Base-by-base conservation (phyloP, 2,113 vertebrate genomes). In the Cinclus mexicanus region DNA sequence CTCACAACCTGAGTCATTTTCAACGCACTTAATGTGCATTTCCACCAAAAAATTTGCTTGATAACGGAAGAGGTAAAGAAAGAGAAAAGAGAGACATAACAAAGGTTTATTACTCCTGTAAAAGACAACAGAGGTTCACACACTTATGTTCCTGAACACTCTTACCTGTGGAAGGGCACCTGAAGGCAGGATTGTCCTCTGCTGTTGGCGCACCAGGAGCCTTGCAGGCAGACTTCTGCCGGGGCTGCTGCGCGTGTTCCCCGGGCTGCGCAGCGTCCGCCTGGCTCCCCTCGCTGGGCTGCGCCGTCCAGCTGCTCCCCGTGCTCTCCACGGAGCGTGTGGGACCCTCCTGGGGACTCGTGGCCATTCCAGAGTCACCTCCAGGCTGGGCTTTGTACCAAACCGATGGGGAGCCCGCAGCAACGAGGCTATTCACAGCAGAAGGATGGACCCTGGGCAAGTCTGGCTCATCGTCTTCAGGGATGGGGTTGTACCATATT, bases 401-500 rank as follows among this genome's bases (percentile, higher is more conserved):
- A 37, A 80, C 25, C 1, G 56, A 72, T 4, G 80, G 74, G 33
- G 97, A 95, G 50, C 96, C 97, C n/a, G 53, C 81, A 81, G 84
- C 39, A 68, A 60, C 44, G 21, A 87, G 50, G 56, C 97, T 95
- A 25, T 85, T 94, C 72, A 92, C 74, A 33, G 90, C 55, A 23
- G 96, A 90, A 85, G 42, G 63, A 76, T 4, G 31, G 23, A 91
- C 60, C 67, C 37, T 46, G 25, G 25, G 94, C 57, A 75, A 14
- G 37, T 96, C 94, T 1, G 92, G 94, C 14, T 99, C 99, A 7
- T 99, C 99, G 17, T 99, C 99, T 96, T 99, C 99, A 6, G 99
- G 99, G 96, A 99, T 99, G 0, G 99, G 99, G 89, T 99, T 99
- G 98, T 99, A 99, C 99, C 99, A 99, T 97, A 99, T 99, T 96